phyloP scores from a whole-genome alignment of 2,113 vertebrate species.

The Tetraodon nigroviridis region DNA sequence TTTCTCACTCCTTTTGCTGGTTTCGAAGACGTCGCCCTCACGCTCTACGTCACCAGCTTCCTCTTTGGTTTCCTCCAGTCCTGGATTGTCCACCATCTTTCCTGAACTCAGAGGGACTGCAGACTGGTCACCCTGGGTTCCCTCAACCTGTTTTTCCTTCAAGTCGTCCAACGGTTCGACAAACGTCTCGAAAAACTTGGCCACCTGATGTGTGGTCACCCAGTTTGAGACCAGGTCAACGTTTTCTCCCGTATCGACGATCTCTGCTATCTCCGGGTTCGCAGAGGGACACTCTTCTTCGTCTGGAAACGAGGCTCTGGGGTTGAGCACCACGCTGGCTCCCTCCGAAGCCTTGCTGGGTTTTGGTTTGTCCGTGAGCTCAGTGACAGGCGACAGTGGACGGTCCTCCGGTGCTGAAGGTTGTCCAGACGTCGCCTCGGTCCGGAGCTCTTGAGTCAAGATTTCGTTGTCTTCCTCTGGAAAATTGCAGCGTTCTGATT shows the following conservation, averaged over 20 bases:
- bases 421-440: not conserved
- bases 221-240: constrained; percentile 70
- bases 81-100: constrained; percentile 9
- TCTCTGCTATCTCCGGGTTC: constrained; percentile 22
- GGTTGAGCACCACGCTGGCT: constrained; percentile 53
- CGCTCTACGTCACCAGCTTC: constrained; percentile 18
- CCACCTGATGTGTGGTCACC: constrained; percentile 65
- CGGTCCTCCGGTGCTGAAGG: not conserved
- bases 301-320: constrained; percentile 22
- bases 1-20: constrained; percentile 6
- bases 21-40: constrained; percentile 15
- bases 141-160: constrained; percentile 17
- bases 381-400: not conserved
- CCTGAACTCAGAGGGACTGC: constrained; percentile 8
- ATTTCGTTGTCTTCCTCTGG: constrained; percentile 6
- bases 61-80: constrained; percentile 10
- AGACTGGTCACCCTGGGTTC: not conserved
- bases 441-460: constrained; percentile 6
- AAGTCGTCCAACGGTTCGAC: constrained; percentile 70
- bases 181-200: constrained; percentile 70
- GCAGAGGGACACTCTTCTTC: not conserved
- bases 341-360: constrained; percentile 55
- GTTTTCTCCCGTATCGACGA: constrained; percentile 32
- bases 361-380: constrained; percentile 33
- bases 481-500: constrained; percentile 19